Percentiles rank a stretch among this genome's conserved stretches.
phyloP scores from a whole-genome alignment of 2,888 invertebrate species.

The Rhopalosiphum nymphaeae region DNA sequence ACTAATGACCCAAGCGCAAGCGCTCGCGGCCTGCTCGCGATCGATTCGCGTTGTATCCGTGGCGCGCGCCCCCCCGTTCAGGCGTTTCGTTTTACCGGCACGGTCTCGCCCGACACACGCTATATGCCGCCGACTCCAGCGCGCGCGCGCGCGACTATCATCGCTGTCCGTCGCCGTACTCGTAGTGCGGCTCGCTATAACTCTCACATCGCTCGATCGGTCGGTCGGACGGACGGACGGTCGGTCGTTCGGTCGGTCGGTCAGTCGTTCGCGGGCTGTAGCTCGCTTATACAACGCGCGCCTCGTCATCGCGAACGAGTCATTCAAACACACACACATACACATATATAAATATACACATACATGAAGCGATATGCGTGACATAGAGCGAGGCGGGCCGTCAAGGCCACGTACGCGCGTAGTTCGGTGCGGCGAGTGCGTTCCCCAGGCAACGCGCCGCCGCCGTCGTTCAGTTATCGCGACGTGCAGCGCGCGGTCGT shows the following conservation, averaged over 20 bases:
- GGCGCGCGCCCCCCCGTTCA: conserved; percentile 12
- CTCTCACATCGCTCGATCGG: neutral
- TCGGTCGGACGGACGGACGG: neutral
- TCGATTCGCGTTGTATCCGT: conserved; percentile 45
- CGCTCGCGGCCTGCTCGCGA: conserved; percentile 35
- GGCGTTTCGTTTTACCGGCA: conserved; percentile 39
- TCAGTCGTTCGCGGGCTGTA: neutral
- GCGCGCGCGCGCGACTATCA: neutral
- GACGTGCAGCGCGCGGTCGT: neutral
- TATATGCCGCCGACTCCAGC: neutral
- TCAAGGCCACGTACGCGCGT: neutral
- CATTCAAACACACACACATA: neutral
- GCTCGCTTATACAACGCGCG: neutral
- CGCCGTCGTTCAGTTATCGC: neutral
- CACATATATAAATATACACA: no score
- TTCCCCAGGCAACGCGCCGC: conserved; percentile 36
- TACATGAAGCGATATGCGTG: neutral
- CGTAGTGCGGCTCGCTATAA: neutral
- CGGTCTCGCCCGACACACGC: conserved; percentile 36
- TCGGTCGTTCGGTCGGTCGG: neutral
- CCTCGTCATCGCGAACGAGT: neutral
- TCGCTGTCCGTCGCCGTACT: no score
- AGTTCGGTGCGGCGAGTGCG: neutral
- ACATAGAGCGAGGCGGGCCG: neutral
- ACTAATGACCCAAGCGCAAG: conserved; percentile 48